These are phyloP conservation scores for Drosophila paramelanica DNA, from an alignment of 2,888 invertebrate species.

Conservation along the genomic window DNA sequence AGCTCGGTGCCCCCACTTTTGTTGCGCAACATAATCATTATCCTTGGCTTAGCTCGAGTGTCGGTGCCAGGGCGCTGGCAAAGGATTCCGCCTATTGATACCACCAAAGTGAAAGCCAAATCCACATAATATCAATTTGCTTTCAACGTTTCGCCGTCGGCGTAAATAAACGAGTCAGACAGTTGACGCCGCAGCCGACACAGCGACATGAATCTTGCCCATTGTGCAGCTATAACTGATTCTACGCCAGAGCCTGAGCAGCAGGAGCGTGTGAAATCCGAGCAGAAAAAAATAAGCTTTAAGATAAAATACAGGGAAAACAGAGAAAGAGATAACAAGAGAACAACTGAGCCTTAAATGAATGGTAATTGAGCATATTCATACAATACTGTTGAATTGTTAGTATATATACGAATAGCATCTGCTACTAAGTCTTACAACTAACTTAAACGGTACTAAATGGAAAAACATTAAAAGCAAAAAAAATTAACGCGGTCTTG, in stretches of 20 bases:
- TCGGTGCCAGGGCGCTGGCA: slow-evolving; percentile 42
- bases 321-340: background rate
- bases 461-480: no score
- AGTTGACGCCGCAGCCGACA: slow-evolving; percentile 36
- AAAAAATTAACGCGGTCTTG: background rate
- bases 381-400: background rate
- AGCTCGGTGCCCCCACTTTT: background rate
- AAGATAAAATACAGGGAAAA: background rate
- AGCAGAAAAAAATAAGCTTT: slow-evolving; percentile 3
- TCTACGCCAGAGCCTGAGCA: slow-evolving; percentile 1
- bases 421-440: background rate
- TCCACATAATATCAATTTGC: slow-evolving; percentile 83
- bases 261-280: slow-evolving; percentile 41
- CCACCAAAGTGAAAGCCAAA: slow-evolving; percentile 79
- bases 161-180: slow-evolving; percentile 72
- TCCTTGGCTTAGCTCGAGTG: slow-evolving; percentile 76
- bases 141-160: slow-evolving; percentile 71
- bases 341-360: background rate
- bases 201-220: slow-evolving; percentile 29
- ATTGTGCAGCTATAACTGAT: slow-evolving; percentile 31
- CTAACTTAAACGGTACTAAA: background rate
- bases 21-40: slow-evolving; percentile 78
- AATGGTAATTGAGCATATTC: background rate
- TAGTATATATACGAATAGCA: background rate
- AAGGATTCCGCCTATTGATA: slow-evolving; percentile 81